Percentiles rank a stretch among this genome's conserved stretches.
Conservation (phyloP, 2,113 vertebrate species). For the Hippocampus comes region DNA sequence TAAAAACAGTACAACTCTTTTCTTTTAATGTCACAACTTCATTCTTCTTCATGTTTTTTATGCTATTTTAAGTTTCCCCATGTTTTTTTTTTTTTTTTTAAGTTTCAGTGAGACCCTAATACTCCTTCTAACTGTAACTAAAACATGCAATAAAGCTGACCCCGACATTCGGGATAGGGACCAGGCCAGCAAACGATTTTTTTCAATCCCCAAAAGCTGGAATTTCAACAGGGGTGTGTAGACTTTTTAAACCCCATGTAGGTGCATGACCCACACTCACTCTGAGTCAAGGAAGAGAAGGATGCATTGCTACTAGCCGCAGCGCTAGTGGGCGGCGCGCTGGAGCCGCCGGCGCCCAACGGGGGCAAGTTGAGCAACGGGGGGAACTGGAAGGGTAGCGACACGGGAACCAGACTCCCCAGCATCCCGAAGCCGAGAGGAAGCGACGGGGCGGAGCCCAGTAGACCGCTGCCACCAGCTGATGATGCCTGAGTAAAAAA, state of each 20-base stretch:
- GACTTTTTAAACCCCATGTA: background rate
- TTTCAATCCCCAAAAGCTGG: background rate
- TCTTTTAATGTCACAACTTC: no score
- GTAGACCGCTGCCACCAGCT: constrained; percentile 77
- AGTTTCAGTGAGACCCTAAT: no score
- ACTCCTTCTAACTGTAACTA: no score
- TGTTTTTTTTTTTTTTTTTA: no score
- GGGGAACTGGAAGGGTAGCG: constrained; percentile 95
- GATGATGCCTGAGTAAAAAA: constrained; percentile 79
- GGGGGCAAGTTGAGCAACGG: constrained; percentile 84
- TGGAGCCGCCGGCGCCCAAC: constrained; percentile 75
- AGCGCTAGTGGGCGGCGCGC: constrained; percentile 57
- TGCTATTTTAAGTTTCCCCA: no score
- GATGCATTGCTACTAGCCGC: constrained; percentile 63
- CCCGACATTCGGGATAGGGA: no score
- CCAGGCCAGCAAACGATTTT: no score
- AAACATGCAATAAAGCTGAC: no score
- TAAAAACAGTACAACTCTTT: no score
- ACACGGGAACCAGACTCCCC: constrained; percentile 93
- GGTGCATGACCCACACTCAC: constrained; percentile 56
- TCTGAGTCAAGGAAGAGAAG: constrained; percentile 70
- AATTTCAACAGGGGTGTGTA: background rate
- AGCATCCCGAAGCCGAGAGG: constrained; percentile 94
- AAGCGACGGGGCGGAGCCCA: constrained; percentile 83
- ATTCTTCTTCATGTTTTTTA: no score